A percentile compares a stretch with the other conserved stretches of the same genome.
phyloP scores from a whole-genome alignment of 2,797 vertebrate species.

The Microcaecilia unicolor region DNA sequence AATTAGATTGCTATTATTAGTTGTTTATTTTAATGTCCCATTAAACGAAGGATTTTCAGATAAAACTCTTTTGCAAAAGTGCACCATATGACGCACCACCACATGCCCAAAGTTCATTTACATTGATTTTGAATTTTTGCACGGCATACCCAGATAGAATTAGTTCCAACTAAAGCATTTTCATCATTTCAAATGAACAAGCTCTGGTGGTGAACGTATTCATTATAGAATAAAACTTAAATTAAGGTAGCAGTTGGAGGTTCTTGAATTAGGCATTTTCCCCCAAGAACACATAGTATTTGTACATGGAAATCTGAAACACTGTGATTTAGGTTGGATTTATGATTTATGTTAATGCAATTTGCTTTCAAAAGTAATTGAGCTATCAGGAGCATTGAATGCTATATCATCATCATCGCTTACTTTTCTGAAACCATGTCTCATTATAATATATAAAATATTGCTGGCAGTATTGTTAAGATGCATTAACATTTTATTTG shows the following conservation, averaged over 20 bases:
- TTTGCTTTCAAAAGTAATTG: too few species aligned
- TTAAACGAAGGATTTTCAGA: too few species aligned
- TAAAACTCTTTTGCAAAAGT: not conserved
- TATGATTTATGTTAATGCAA: too few species aligned
- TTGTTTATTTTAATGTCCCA: too few species aligned
- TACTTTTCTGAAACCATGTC: too few species aligned
- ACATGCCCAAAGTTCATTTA: not conserved
- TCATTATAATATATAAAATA: too few species aligned
- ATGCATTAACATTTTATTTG: too few species aligned
- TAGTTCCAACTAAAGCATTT: constrained; percentile 1
- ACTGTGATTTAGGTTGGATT: not conserved
- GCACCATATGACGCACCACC: not conserved
- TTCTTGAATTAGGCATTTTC: not conserved
- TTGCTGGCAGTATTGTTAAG: too few species aligned
- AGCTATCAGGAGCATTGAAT: too few species aligned
- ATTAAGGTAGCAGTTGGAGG: not conserved
- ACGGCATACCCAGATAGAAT: constrained; percentile 3
- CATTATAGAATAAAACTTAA: not conserved
- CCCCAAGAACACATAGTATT: not conserved
- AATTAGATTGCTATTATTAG: too few species aligned
- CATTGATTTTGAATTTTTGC: not conserved
- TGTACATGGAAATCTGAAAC: not conserved
- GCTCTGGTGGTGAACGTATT: not conserved
- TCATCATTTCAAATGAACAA: not conserved
- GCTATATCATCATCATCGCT: too few species aligned